Percentiles rank a stretch among this genome's conserved stretches.
These are phyloP conservation scores for Rhynchophorus ferrugineus DNA, from an alignment of 1,140 invertebrate species.

Conservation along the genomic window DNA sequence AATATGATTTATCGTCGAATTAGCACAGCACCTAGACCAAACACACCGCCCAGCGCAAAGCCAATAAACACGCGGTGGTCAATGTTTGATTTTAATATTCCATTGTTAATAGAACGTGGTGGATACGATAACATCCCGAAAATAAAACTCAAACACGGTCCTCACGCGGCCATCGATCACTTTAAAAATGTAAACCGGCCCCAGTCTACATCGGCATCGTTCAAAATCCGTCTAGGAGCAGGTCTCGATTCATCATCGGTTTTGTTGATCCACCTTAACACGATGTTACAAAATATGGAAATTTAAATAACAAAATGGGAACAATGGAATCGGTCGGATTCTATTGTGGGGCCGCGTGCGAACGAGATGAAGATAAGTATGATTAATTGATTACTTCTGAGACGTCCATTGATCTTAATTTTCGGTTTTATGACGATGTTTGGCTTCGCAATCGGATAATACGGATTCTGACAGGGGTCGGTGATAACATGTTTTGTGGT, in stretches of 20 bases:
- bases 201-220: neutral
- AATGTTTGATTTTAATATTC: too few species aligned
- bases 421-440: neutral
- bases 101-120: neutral
- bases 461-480: too few species aligned
- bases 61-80: too few species aligned
- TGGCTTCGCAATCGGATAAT: neutral
- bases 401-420: neutral
- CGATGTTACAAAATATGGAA: constrained; percentile 7
- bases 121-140: too few species aligned
- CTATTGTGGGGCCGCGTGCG: neutral
- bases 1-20: too few species aligned
- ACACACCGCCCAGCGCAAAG: too few species aligned
- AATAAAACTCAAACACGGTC: neutral
- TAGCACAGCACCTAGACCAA: neutral
- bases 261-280: constrained; percentile 1
- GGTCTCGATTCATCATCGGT: constrained; percentile 3
- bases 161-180: neutral
- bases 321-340: constrained; percentile 9
- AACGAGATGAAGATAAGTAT: constrained; percentile 1
- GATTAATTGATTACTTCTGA: constrained; percentile 1
- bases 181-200: neutral
- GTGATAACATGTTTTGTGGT: too few species aligned
- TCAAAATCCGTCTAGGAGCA: neutral
- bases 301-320: constrained; percentile 12